A percentile compares a stretch with the other conserved stretches of the same genome.
Conservation (phyloP, 2,888 invertebrate species). For the Drosophila flavopinicola region DNA sequence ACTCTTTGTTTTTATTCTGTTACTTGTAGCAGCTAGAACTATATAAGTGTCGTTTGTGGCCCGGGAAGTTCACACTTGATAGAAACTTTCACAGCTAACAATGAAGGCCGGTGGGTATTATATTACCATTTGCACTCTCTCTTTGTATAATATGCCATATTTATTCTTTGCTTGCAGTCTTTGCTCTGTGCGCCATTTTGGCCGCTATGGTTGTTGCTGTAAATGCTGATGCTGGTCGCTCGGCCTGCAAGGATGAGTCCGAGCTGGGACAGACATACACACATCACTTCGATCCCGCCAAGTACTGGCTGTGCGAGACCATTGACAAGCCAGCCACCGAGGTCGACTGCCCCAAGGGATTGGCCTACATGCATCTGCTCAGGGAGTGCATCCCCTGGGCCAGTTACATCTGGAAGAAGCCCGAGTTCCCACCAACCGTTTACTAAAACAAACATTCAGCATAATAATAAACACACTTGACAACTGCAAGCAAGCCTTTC, state of each 20-base stretch:
- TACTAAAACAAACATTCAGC: constrained; percentile 40
- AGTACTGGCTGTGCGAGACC: constrained; percentile 81
- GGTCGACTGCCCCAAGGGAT: constrained; percentile 71
- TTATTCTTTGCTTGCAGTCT: constrained; percentile 35
- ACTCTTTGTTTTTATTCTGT: constrained; percentile 33
- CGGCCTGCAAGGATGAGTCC: constrained; percentile 77
- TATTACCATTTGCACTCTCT: not conserved
- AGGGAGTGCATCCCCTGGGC: constrained; percentile 82
- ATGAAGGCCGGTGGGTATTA: constrained; percentile 64
- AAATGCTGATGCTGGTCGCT: constrained; percentile 74
- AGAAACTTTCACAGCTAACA: constrained; percentile 48
- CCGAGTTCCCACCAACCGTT: constrained; percentile 78
- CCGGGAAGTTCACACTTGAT: constrained; percentile 28
- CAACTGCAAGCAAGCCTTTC: constrained; percentile 23
- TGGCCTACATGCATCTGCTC: constrained; percentile 79
- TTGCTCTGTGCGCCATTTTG: constrained; percentile 53
- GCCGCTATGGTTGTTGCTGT: constrained; percentile 54
- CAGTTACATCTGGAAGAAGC: constrained; percentile 81
- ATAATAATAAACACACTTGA: constrained; percentile 19
- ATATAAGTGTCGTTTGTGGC: constrained; percentile 38
- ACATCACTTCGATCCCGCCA: constrained; percentile 82
- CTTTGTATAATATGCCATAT: not conserved
- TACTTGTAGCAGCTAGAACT: constrained; percentile 9
- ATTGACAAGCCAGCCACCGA: constrained; percentile 66
- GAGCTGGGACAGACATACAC: constrained; percentile 75